Conservation (phyloP, 2,888 invertebrate species). For the Macropis europaea region DNA sequence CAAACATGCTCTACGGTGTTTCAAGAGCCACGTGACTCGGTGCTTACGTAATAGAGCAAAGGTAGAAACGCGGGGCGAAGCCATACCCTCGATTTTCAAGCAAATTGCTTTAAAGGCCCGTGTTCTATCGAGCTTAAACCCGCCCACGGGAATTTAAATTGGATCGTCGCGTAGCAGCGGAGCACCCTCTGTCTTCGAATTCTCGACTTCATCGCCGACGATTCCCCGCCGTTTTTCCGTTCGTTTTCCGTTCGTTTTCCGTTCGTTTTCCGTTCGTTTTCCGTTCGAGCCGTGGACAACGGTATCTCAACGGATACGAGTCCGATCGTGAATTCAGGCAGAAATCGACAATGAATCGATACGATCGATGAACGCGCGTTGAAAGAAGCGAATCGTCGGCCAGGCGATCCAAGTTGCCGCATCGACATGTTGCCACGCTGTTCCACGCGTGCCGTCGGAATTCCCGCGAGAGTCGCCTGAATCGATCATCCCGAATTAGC, state of each 20-base stretch:
- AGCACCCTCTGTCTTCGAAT: too few relatives aligned
- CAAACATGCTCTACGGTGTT: background rate
- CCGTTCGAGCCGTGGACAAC: too few relatives aligned
- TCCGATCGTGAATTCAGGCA: too few relatives aligned
- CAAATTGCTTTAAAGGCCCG: slow-evolving; percentile 11
- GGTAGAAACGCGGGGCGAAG: background rate
- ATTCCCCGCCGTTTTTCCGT: too few relatives aligned
- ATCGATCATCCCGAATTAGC: slow-evolving; percentile 38
- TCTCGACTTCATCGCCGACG: too few relatives aligned
- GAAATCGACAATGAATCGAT: too few relatives aligned
- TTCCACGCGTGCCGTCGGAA: background rate
- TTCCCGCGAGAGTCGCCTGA: background rate
- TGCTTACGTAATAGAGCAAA: slow-evolving; percentile 22
- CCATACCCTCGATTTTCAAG: background rate
- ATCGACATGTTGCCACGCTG: slow-evolving; percentile 19
- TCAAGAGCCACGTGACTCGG: background rate
- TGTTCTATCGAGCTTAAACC: background rate
- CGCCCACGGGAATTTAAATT: slow-evolving; percentile 5
- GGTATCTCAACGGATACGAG: too few relatives aligned
- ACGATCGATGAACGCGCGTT: too few relatives aligned
- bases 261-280: too few relatives aligned
- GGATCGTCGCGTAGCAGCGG: slow-evolving; percentile 20
- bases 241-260: too few relatives aligned
- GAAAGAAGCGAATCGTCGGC: too few relatives aligned
- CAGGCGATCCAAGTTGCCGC: too few relatives aligned